These are phyloP conservation scores for Mixornis gularis DNA, from an alignment of 2,113 vertebrate genomes.

Conservation along the genomic window DNA sequence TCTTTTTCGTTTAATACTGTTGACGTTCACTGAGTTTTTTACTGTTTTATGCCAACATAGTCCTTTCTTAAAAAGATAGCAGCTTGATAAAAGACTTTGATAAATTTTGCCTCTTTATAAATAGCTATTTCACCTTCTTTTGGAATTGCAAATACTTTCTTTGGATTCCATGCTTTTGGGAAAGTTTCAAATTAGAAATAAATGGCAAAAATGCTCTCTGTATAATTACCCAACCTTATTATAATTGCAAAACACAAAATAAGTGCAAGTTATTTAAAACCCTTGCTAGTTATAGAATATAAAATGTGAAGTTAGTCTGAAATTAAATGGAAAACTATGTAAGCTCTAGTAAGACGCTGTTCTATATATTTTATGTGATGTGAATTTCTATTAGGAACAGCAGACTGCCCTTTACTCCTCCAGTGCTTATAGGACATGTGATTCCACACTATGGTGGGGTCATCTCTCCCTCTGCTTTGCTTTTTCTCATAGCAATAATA, in stretches of 20 bases:
- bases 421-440: background rate
- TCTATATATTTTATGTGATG: background rate
- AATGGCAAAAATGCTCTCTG: background rate
- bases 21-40: background rate
- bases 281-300: background rate
- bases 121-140: background rate
- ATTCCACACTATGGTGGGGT: background rate
- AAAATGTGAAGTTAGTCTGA: background rate
- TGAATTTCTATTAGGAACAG: background rate
- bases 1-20: background rate
- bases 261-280: slow-evolving; percentile 26
- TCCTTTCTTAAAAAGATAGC: background rate
- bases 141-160: background rate
- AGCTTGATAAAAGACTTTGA: background rate
- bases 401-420: background rate
- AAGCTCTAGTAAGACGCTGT: background rate
- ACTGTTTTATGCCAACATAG: background rate
- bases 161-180: background rate
- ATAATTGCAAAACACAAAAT: slow-evolving; percentile 23
- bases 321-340: background rate
- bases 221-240: slow-evolving; percentile 11
- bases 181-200: slow-evolving; percentile 16
- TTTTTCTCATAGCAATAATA: background rate
- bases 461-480: background rate
- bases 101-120: background rate